phyloP scores from a whole-genome alignment of 1,140 invertebrate species.

The Lethocerus indicus region DNA sequence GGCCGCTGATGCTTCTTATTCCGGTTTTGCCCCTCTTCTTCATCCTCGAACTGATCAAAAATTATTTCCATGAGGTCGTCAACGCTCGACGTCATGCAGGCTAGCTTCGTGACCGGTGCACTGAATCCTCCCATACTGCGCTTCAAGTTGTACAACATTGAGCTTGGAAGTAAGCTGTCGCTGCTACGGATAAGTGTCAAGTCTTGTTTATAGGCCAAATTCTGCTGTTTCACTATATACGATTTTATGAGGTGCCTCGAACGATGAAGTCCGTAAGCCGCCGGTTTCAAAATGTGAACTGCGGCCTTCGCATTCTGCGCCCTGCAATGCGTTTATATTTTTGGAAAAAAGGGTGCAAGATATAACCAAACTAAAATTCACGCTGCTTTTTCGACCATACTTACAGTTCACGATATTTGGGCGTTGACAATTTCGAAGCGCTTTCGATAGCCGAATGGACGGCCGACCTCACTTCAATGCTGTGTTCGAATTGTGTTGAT shows the following conservation, averaged over 20 bases:
- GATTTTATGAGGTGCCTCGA: slow-evolving; percentile 28
- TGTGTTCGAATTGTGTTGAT: slow-evolving; percentile 41
- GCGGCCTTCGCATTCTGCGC: slow-evolving; percentile 35
- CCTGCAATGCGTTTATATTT: too few species aligned
- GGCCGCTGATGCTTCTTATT: neutral
- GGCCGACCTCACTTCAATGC: slow-evolving; percentile 37
- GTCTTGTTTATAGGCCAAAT: slow-evolving; percentile 24
- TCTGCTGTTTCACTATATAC: slow-evolving; percentile 25
- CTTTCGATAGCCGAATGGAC: slow-evolving; percentile 36
- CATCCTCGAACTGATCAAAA: slow-evolving; percentile 4
- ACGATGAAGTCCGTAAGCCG: slow-evolving; percentile 31
- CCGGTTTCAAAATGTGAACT: slow-evolving; percentile 31
- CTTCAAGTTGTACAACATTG: slow-evolving; percentile 23
- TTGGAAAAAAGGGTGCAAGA: too few species aligned
- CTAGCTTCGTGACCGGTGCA: slow-evolving; percentile 18
- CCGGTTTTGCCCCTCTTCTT: neutral
- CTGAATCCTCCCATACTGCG: slow-evolving; percentile 28
- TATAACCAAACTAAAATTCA: too few species aligned
- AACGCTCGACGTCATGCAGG: slow-evolving; percentile 11
- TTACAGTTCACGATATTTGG: neutral
- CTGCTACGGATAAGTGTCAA: slow-evolving; percentile 31
- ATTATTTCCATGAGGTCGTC: slow-evolving; percentile 10
- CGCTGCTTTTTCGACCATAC: neutral
- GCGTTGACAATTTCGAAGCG: slow-evolving; percentile 22
- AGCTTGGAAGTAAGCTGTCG: slow-evolving; percentile 33